phyloP scores from a whole-genome alignment of 2,113 vertebrate species.

The Chaenocephalus aceratus region DNA sequence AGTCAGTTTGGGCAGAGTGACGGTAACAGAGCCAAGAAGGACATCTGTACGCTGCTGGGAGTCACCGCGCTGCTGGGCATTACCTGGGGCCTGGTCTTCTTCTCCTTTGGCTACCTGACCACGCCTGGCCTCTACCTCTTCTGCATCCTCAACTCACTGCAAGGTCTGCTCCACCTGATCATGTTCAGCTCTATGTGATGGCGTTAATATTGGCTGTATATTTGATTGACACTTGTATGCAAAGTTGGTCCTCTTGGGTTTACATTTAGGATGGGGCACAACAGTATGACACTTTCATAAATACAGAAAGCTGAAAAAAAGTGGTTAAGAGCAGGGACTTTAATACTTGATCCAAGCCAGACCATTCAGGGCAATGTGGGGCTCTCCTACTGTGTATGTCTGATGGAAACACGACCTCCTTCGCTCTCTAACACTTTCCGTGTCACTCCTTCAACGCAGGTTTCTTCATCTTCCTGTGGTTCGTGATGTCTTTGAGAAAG shows the following conservation, averaged over 20 bases:
- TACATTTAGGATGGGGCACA: not conserved
- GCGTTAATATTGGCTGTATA: not conserved
- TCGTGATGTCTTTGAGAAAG: conserved; percentile 44
- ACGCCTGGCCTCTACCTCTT: conserved; percentile 64
- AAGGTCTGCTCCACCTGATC: conserved; percentile 50
- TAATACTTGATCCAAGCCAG: not conserved
- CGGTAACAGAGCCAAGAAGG: conserved; percentile 10
- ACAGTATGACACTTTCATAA: too few species aligned
- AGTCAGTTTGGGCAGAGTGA: conserved; percentile 26
- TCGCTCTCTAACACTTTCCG: too few species aligned
- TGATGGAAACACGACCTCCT: not conserved
- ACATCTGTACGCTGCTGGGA: conserved; percentile 55
- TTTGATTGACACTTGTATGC: not conserved
- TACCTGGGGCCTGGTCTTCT: conserved; percentile 69
- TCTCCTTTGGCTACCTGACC: conserved; percentile 55
- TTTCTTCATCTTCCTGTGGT: conserved; percentile 68
- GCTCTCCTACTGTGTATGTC: too few species aligned
- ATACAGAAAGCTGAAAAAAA: not conserved
- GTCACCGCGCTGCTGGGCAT: conserved; percentile 68
- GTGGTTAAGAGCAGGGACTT: not conserved
- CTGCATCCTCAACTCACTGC: conserved; percentile 72
- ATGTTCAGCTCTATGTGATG: not conserved
- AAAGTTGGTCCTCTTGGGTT: too few species aligned
- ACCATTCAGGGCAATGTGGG: not conserved
- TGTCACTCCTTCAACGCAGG: conserved; percentile 29